These are phyloP conservation scores for Uria aalge DNA, from an alignment of 2,113 vertebrate genomes.

Conservation along the genomic window DNA sequence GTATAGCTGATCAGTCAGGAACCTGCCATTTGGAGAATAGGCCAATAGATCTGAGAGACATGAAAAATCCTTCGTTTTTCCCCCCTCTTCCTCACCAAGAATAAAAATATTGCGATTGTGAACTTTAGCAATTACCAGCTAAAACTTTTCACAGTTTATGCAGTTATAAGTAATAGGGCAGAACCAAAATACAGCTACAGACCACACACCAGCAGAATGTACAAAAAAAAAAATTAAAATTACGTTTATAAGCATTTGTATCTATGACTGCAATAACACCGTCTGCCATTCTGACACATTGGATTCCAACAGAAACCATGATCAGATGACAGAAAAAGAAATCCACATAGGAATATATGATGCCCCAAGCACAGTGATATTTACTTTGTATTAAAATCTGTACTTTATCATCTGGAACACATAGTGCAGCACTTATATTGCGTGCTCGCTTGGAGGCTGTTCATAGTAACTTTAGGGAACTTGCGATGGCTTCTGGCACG, in stretches of 20 bases:
- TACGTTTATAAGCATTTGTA: neutral
- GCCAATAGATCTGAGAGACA: slow-evolving; percentile 80
- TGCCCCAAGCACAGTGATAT: neutral
- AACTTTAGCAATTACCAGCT: slow-evolving; percentile 68
- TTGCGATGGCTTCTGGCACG: neutral
- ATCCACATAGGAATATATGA: neutral
- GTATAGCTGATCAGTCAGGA: slow-evolving; percentile 83
- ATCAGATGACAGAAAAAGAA: neutral
- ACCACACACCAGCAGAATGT: neutral
- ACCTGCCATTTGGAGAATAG: slow-evolving; percentile 82
- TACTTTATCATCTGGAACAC: neutral
- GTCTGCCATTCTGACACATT: neutral
- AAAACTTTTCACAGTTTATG: slow-evolving; percentile 36
- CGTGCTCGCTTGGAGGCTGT: neutral
- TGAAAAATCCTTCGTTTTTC: slow-evolving; percentile 69
- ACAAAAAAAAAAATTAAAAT: neutral
- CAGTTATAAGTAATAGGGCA: neutral
- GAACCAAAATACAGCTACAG: neutral
- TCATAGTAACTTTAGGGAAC: neutral
- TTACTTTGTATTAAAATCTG: neutral
- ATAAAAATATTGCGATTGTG: slow-evolving; percentile 57
- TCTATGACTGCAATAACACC: neutral
- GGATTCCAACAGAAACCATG: neutral
- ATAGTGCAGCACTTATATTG: neutral
- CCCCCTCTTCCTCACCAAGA: slow-evolving; percentile 38